A percentile compares a stretch with the other conserved stretches of the same genome.
phyloP scores from a whole-genome alignment of 2,888 invertebrate species.

The Epinotia nisella region DNA sequence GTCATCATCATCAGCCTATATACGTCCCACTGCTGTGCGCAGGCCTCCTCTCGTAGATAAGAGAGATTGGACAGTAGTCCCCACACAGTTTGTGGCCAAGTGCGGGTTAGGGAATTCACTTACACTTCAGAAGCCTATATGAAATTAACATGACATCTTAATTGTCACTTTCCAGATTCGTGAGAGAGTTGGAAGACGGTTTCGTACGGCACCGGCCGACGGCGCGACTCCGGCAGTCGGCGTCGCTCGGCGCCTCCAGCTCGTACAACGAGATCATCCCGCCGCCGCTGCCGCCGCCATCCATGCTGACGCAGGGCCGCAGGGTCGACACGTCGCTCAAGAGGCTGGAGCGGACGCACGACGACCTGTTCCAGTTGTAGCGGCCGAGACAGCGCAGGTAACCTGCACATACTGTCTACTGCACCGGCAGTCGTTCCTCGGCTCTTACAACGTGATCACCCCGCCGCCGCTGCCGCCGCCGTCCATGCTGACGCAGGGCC shows the following conservation, averaged over 20 bases:
- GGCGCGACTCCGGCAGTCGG: conserved; percentile 84
- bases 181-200: conserved; percentile 81
- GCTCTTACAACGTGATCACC: conserved; percentile 78
- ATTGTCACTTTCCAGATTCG: conserved; percentile 75
- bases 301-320: conserved; percentile 92
- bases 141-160: background rate
- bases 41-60: no score
- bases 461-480: conserved; percentile 84
- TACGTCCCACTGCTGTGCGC: no score
- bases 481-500: conserved; percentile 91
- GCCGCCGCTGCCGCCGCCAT: conserved; percentile 83
- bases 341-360: conserved; percentile 93
- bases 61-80: no score
- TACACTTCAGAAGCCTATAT: background rate
- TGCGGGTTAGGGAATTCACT: no score
- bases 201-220: conserved; percentile 83
- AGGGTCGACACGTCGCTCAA: conserved; percentile 92
- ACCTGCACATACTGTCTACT: background rate
- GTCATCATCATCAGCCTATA: no score
- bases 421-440: conserved; percentile 82
- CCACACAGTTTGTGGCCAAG: no score
- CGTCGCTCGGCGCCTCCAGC: conserved; percentile 78
- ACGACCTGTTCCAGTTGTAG: conserved; percentile 97
- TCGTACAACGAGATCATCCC: conserved; percentile 79
- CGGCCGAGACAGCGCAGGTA: conserved; percentile 66